phyloP scores from a whole-genome alignment of 2,888 invertebrate genomes.

The Arrhopalites spinosus region DNA sequence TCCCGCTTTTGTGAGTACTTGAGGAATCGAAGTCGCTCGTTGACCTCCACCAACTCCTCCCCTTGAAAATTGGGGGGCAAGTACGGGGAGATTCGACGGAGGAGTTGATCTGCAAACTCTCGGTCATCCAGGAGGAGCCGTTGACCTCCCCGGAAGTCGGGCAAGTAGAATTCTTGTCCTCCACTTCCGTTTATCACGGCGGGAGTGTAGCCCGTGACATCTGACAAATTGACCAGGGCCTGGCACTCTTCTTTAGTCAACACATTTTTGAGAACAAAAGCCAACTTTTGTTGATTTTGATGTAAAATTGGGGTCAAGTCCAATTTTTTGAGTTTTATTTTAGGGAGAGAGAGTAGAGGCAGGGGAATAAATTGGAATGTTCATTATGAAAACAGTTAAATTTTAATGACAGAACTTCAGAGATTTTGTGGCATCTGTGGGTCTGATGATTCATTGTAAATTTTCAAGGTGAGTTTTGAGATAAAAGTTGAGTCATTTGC shows the following conservation, averaged over 20 bases:
- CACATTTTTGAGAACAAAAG: slow-evolving; percentile 41
- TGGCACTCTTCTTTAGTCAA: slow-evolving; percentile 44
- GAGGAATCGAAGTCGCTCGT: slow-evolving; percentile 5
- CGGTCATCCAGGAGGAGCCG: slow-evolving; percentile 44
- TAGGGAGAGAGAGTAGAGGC: neutral
- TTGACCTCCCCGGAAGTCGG: slow-evolving; percentile 31
- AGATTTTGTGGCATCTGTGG: no score
- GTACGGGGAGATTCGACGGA: slow-evolving; percentile 29
- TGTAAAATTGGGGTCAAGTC: neutral
- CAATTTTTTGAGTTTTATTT: neutral
- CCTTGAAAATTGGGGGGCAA: neutral
- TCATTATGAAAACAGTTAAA: no score
- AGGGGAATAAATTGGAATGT: no score
- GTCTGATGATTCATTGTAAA: no score
- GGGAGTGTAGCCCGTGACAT: slow-evolving; percentile 15
- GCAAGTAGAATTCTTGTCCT: neutral
- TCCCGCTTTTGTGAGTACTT: neutral
- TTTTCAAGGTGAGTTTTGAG: no score
- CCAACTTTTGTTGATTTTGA: slow-evolving; percentile 1
- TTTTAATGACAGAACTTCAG: no score
- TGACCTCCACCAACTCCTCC: neutral
- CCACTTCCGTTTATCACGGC: neutral
- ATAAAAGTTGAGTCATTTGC: no score
- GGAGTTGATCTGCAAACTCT: slow-evolving; percentile 37
- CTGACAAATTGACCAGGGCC: slow-evolving; percentile 35